Evolutionary conservation across 1,140 invertebrate species (phyloP).

Genomic region (Solenopsis fugax): DNA sequence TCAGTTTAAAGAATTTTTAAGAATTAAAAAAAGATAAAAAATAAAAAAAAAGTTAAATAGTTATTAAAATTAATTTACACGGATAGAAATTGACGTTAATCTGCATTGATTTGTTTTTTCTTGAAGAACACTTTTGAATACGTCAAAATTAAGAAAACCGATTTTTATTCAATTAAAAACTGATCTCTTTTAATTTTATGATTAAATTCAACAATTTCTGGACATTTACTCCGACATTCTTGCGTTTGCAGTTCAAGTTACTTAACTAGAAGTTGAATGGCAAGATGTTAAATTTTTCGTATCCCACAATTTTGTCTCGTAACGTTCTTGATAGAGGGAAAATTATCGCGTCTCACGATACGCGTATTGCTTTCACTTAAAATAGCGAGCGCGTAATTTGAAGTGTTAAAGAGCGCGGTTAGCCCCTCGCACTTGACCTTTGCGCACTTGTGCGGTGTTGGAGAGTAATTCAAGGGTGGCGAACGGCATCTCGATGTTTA

Average conservation of each 20-base stretch:
- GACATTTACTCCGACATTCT: background rate
- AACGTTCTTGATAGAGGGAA: background rate
- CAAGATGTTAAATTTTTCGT: background rate
- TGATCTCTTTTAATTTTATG: background rate
- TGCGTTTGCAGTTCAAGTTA: background rate
- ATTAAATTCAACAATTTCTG: background rate
- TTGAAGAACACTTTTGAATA: background rate
- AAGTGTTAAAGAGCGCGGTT: slow-evolving; percentile 49
- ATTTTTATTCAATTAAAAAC: background rate
- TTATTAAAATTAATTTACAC: too few relatives aligned
- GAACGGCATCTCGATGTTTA: slow-evolving; percentile 16
- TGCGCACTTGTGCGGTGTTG: slow-evolving; percentile 30
- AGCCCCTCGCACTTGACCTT: slow-evolving; percentile 59
- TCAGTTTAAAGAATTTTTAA: too few relatives aligned
- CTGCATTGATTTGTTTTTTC: background rate
- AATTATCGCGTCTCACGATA: background rate
- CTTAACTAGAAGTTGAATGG: background rate
- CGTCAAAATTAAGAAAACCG: background rate
- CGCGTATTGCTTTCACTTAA: slow-evolving; percentile 45
- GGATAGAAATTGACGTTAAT: too few relatives aligned
- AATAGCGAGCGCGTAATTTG: slow-evolving; percentile 35
- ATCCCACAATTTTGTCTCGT: background rate
- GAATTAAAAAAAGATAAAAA: too few relatives aligned
- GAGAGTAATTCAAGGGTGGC: slow-evolving; percentile 35
- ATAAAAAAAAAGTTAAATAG: too few relatives aligned